phyloP scores from a whole-genome alignment of 1,140 invertebrate species.

The Cyphomyrmex costatus region DNA sequence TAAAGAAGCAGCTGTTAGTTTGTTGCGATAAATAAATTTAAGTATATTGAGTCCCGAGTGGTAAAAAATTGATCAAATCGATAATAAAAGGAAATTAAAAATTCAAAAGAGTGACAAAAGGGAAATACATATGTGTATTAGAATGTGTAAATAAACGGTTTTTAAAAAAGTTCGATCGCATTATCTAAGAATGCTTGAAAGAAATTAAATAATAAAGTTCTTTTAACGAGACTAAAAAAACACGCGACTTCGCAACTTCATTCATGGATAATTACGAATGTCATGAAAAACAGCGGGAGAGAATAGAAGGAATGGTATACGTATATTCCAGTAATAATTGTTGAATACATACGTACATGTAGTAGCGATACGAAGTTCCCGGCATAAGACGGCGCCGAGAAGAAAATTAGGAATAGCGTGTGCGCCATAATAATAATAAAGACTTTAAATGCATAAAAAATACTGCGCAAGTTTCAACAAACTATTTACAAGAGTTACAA shows the following conservation, averaged over 20 bases:
- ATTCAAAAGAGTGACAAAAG: background rate
- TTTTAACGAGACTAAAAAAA: conserved; percentile 30
- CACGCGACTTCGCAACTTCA: background rate
- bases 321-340: conserved; percentile 55
- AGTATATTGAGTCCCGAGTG: background rate
- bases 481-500: conserved; percentile 21
- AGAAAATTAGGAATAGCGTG: conserved; percentile 13
- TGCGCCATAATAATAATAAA: background rate
- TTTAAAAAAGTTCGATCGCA: background rate
- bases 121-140: background rate
- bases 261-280: background rate
- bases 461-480: background rate
- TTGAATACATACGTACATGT: conserved; percentile 67
- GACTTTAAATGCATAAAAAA: conserved; percentile 36
- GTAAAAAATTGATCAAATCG: conserved; percentile 8
- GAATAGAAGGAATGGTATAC: background rate
- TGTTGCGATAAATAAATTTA: conserved; percentile 18
- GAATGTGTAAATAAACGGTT: background rate
- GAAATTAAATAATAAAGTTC: background rate
- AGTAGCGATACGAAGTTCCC: conserved; percentile 61
- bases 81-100: background rate
- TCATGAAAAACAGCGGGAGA: background rate
- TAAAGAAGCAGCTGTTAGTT: background rate
- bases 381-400: conserved; percentile 33
- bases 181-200: background rate